Evolutionary conservation across 2,797 vertebrate genomes (phyloP).

Genomic region (Podargus strigoides): DNA sequence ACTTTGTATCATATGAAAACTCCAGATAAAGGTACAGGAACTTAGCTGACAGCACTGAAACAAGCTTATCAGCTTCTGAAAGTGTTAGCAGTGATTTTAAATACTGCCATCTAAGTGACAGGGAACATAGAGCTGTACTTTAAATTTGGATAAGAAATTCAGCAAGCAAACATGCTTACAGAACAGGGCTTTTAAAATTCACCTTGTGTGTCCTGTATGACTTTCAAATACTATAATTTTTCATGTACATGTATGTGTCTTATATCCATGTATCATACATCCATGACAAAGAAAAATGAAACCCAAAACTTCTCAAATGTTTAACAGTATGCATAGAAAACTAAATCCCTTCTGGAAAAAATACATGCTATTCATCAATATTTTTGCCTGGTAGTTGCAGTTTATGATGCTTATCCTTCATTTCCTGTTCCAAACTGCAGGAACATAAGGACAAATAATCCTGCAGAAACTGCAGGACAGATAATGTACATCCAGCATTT

Average conservation of each 20-base stretch:
- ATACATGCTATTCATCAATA: neutral
- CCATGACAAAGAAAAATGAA: neutral
- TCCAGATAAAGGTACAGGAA: slow-evolving; percentile 25
- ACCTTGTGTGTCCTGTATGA: neutral
- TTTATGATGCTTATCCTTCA: neutral
- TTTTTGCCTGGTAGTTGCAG: neutral
- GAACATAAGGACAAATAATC: too few relatives aligned
- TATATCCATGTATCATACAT: too few relatives aligned
- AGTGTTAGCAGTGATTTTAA: slow-evolving; percentile 26
- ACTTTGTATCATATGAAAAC: slow-evolving; percentile 8
- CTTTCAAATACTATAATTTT: neutral
- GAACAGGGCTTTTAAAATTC: neutral
- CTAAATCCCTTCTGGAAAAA: neutral
- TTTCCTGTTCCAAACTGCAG: neutral
- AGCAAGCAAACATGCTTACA: neutral
- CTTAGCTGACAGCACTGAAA: slow-evolving; percentile 40
- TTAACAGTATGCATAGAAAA: neutral
- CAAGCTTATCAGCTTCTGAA: slow-evolving; percentile 40
- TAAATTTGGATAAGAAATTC: slow-evolving; percentile 9
- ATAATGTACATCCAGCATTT: neutral
- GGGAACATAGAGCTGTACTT: neutral
- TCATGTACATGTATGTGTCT: neutral
- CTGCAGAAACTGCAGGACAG: neutral
- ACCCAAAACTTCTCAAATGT: neutral
- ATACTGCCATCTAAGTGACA: neutral